phyloP scores from a whole-genome alignment of 1,140 invertebrate species.

The Gonatopus flavifemur region DNA sequence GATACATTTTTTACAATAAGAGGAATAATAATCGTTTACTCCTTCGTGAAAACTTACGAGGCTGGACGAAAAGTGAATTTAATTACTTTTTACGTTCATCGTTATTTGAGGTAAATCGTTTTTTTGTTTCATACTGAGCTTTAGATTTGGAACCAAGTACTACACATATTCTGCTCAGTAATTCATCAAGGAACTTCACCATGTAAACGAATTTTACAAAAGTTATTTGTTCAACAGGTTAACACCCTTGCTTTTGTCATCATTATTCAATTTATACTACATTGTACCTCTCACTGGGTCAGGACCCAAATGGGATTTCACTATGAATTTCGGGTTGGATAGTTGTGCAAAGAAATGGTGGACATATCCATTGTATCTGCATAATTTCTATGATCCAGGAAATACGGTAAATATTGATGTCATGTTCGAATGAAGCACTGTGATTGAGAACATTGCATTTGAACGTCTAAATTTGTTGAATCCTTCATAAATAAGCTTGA shows the following conservation, averaged over 20 bases:
- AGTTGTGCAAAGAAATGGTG: slow-evolving; percentile 61
- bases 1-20: slow-evolving; percentile 64
- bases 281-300: slow-evolving; percentile 44
- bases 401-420: slow-evolving; percentile 42
- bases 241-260: slow-evolving; percentile 51
- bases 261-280: slow-evolving; percentile 49
- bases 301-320: slow-evolving; percentile 49
- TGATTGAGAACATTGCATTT: too few relatives aligned
- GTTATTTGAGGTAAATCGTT: slow-evolving; percentile 39
- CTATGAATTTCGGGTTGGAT: slow-evolving; percentile 17
- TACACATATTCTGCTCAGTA: too few relatives aligned
- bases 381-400: slow-evolving; percentile 58
- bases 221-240: too few relatives aligned
- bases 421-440: too few relatives aligned
- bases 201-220: too few relatives aligned
- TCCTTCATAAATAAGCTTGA: too few relatives aligned
- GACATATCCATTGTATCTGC: slow-evolving; percentile 63
- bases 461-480: too few relatives aligned
- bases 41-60: slow-evolving; percentile 55
- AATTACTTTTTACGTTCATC: slow-evolving; percentile 43
- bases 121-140: background rate
- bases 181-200: too few relatives aligned
- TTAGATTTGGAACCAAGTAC: too few relatives aligned
- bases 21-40: slow-evolving; percentile 63
- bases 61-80: slow-evolving; percentile 43